A percentile compares a stretch with the other conserved stretches of the same genome.
Conservation (phyloP, 2,888 invertebrate species). For the Andricus curvator region DNA sequence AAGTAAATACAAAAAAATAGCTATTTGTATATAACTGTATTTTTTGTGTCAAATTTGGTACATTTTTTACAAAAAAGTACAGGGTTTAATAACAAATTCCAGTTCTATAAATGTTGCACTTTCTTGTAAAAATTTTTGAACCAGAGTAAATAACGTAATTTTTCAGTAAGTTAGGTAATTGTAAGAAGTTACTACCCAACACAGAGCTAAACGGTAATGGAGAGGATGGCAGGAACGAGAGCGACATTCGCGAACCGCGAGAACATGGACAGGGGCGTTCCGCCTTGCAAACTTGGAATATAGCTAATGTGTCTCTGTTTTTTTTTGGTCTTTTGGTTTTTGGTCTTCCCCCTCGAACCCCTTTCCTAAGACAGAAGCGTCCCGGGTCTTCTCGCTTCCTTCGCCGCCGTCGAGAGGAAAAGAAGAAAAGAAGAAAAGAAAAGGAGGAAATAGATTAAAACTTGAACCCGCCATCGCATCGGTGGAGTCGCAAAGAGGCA, state of each 20-base stretch:
- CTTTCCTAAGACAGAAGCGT: constrained; percentile 42
- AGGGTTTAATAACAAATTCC: too few relatives aligned
- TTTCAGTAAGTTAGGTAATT: too few relatives aligned
- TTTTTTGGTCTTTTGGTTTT: constrained; percentile 63
- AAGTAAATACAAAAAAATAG: too few relatives aligned
- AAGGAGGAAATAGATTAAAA: constrained; percentile 67
- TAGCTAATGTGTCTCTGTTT: constrained; percentile 67
- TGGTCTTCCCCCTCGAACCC: constrained; percentile 49
- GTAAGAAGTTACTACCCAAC: too few relatives aligned
- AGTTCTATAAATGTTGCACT: too few relatives aligned
- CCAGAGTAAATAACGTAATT: too few relatives aligned
- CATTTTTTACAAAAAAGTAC: too few relatives aligned
- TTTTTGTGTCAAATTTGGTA: too few relatives aligned
- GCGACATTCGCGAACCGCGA: constrained; percentile 51
- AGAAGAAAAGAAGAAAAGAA: constrained; percentile 59
- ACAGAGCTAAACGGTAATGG: constrained; percentile 52
- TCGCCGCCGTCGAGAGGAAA: constrained; percentile 55
- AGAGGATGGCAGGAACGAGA: constrained; percentile 54
- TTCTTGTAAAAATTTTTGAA: too few relatives aligned
- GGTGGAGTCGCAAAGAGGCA: constrained; percentile 38
- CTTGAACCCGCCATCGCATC: constrained; percentile 57
- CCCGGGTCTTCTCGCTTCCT: constrained; percentile 34
- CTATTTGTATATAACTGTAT: too few relatives aligned
- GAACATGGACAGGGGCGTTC: constrained; percentile 74
- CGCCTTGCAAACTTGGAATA: constrained; percentile 78